phyloP scores from a whole-genome alignment of 2,113 vertebrate species.

The Seriola rivoliana region DNA sequence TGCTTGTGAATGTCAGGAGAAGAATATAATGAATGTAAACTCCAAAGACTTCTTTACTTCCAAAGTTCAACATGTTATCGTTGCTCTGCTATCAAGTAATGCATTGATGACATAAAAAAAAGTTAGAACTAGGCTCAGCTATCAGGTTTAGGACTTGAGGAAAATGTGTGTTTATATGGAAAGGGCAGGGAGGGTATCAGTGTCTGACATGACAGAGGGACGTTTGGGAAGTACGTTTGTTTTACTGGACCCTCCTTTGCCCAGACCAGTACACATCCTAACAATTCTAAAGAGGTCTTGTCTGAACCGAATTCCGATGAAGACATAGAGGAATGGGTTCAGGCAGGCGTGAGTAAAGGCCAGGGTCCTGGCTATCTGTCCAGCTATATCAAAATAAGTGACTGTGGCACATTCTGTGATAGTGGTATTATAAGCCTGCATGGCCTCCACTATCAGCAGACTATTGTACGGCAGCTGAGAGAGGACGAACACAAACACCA shows the following conservation, averaged over 20 bases:
- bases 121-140: not conserved
- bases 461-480: slow-evolving; percentile 91
- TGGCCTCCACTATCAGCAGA: slow-evolving; percentile 85
- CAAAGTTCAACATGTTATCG: not conserved
- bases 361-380: slow-evolving; percentile 88
- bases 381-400: slow-evolving; percentile 79
- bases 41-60: not conserved
- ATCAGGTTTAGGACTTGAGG: not conserved
- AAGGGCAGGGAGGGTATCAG: slow-evolving; percentile 81
- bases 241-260: slow-evolving; percentile 74
- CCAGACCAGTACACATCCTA: slow-evolving; percentile 60
- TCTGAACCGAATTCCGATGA: slow-evolving; percentile 90
- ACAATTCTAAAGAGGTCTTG: slow-evolving; percentile 84
- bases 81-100: slow-evolving; percentile 33
- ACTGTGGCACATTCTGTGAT: slow-evolving; percentile 77
- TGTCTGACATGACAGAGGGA: slow-evolving; percentile 86
- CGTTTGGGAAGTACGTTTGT: slow-evolving; percentile 72
- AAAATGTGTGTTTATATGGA: slow-evolving; percentile 77
- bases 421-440: slow-evolving; percentile 66
- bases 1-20: not conserved
- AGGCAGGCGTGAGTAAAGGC: slow-evolving; percentile 92
- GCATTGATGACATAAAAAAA: not conserved
- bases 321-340: slow-evolving; percentile 92
- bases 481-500: slow-evolving; percentile 88
- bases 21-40: slow-evolving; percentile 6